A percentile compares a stretch with the other conserved stretches of the same genome.
Conservation (phyloP, 2,113 vertebrate genomes). For the Trichomycterus rosablanca region DNA sequence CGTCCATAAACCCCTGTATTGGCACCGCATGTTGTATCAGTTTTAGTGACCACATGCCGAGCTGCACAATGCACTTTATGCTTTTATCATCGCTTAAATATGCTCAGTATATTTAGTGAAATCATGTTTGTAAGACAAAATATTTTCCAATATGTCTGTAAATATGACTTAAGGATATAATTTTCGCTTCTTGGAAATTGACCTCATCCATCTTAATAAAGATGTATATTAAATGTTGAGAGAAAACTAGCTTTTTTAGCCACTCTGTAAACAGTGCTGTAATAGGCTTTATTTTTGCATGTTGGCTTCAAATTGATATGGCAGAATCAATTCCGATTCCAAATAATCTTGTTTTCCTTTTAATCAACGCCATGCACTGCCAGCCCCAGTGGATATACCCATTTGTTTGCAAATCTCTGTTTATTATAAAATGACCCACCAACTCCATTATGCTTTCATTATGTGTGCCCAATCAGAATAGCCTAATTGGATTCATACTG, state of each 20-base stretch:
- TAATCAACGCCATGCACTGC: conserved; percentile 1
- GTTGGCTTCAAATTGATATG: conserved; percentile 37
- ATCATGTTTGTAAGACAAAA: too few relatives aligned
- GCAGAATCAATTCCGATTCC: conserved; percentile 28
- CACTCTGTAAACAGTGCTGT: conserved; percentile 23
- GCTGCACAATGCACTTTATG: too few relatives aligned
- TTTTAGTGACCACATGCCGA: too few relatives aligned
- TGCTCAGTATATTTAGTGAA: too few relatives aligned
- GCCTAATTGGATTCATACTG: conserved; percentile 38
- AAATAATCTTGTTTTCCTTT: conserved; percentile 31
- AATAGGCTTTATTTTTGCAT: conserved; percentile 38
- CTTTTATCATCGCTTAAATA: too few relatives aligned
- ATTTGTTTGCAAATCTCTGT: conserved; percentile 37
- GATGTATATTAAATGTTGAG: conserved; percentile 9
- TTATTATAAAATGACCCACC: conserved; percentile 40
- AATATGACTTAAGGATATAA: conserved; percentile 10
- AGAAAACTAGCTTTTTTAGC: conserved; percentile 23
- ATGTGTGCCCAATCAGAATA: conserved; percentile 23
- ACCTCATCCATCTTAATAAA: conserved; percentile 31
- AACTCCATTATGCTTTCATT: conserved; percentile 25
- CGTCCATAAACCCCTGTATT: too few relatives aligned
- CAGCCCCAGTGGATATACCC: conserved; percentile 33
- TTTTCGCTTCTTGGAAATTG: conserved; percentile 7
- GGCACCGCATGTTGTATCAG: too few relatives aligned
- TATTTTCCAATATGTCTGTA: too few relatives aligned